Evolutionary conservation across 2,888 invertebrate species (phyloP), one percentile per base, ranked within the genome.

Genomic region (Pammene aurita): DNA sequence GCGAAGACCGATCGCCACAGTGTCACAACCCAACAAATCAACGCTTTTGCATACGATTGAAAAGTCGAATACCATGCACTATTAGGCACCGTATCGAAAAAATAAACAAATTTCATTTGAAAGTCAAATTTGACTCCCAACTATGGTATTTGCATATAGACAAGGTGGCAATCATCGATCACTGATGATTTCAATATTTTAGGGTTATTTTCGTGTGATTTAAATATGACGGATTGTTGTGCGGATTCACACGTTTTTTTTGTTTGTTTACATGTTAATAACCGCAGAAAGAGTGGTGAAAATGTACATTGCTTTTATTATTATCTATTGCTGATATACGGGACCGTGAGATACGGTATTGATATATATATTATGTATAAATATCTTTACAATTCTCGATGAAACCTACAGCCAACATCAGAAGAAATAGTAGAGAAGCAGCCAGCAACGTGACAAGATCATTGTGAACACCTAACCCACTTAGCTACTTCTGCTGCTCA

Each of bases 91-190:
- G 76, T 85, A 84, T 85, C 83, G 85, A 85, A 85, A 88, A 90
- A 87, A 88, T 84, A 85, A 85, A 84, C 86, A 89, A 88, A 87
- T 78, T 79, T 74, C 80, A 89, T 91, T 91, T 90, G 86, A 85
- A 89, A 86, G 89, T 90, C 88, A 90, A 90, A 91, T 91, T 83
- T 83, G 75, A 77, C 82, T 82, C 82, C 80, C 76, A 84, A 85
- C 81, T 82, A 84, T 80, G 75, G 72, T 72, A 91, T 92, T 92
- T 90, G 87, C 92, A 92, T 92, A 88, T 90, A 91, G 86, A 92
- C 87, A 86, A 88, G 85, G 82, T 82, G 76, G 72, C 80, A 76
- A 84, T 86, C 83, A 88, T 87, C 85, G 84, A 90, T 90, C 87
- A 88, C 72, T 72, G 77, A 81, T 84, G 74, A 86, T 88, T 84